Percentiles rank a stretch among this genome's conserved stretches.
phyloP scores from a whole-genome alignment of 2,888 invertebrate species.

The Penaeus monodon region DNA sequence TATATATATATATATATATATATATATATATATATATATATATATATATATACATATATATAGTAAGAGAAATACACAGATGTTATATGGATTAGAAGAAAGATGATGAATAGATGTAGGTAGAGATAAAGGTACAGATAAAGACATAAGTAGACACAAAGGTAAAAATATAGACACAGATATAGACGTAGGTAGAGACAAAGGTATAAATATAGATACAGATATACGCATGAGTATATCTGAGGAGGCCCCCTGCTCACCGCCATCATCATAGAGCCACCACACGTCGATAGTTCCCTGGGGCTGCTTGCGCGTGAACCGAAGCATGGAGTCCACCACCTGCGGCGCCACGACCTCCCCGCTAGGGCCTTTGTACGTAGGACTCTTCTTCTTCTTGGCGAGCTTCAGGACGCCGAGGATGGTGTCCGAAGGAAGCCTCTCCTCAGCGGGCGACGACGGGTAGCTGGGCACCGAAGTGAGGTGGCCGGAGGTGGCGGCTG shows the following conservation, averaged over 20 bases:
- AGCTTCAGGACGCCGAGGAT: background rate
- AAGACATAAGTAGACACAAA: background rate
- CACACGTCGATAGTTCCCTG: conserved; percentile 84
- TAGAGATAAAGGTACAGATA: background rate
- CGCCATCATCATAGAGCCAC: conserved; percentile 99
- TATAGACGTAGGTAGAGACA: background rate
- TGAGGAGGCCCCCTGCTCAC: conserved; percentile 69
- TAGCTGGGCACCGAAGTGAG: too few species aligned
- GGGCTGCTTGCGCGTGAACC: conserved; percentile 10
- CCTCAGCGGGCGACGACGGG: too few species aligned
- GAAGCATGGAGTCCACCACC: conserved; percentile 6
- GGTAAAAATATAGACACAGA: background rate
- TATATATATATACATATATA: background rate
- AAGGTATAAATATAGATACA: background rate
- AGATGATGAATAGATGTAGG: too few species aligned
- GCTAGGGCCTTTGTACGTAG: too few species aligned
- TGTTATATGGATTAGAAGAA: too few species aligned
- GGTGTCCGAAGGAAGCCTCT: conserved; percentile 3
- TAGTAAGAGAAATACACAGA: background rate
- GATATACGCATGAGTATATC: background rate
- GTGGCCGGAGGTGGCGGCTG: too few species aligned
- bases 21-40: conserved; percentile 19
- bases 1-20: conserved; percentile 43
- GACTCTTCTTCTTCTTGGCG: too few species aligned
- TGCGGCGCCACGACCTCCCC: background rate